These are phyloP conservation scores for Prionailurus bengalensis DNA, from an alignment of 2,113 vertebrate species.

Conservation along the genomic window DNA sequence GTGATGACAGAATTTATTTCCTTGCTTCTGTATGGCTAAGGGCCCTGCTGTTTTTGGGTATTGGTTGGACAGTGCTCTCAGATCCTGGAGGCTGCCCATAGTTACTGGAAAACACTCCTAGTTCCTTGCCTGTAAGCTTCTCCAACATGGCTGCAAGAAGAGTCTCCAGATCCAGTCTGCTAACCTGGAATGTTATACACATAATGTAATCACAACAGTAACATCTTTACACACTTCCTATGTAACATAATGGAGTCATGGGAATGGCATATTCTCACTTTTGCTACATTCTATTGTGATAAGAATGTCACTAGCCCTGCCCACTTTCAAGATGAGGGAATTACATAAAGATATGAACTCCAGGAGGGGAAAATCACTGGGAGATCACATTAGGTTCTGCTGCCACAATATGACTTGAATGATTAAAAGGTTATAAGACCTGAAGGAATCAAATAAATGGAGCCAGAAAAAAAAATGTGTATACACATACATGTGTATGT, in stretches of 20 bases:
- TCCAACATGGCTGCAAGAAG: not conserved
- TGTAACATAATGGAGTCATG: not conserved
- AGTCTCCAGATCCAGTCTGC: not conserved
- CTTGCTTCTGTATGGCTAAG: not conserved
- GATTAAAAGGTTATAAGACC: not conserved
- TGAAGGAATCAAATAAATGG: not conserved
- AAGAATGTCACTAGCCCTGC: not conserved
- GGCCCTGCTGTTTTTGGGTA: not conserved
- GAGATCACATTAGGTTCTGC: not conserved
- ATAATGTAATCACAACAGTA: not conserved
- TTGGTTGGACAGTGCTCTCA: not conserved
- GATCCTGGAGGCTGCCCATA: not conserved
- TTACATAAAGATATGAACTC: not conserved
- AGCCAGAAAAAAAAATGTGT: not conserved
- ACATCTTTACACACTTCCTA: not conserved
- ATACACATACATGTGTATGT: too few species aligned
- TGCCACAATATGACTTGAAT: not conserved
- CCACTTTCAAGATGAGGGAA: not conserved
- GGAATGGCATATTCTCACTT: not conserved
- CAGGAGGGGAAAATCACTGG: not conserved
- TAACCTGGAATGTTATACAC: not conserved
- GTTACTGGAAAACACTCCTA: not conserved
- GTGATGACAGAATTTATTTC: not conserved
- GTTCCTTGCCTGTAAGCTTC: not conserved
- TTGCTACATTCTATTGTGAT: not conserved